Base-by-base conservation (phyloP, 2,797 vertebrate genomes). In the Otolemur crassicaudatus region DNA sequence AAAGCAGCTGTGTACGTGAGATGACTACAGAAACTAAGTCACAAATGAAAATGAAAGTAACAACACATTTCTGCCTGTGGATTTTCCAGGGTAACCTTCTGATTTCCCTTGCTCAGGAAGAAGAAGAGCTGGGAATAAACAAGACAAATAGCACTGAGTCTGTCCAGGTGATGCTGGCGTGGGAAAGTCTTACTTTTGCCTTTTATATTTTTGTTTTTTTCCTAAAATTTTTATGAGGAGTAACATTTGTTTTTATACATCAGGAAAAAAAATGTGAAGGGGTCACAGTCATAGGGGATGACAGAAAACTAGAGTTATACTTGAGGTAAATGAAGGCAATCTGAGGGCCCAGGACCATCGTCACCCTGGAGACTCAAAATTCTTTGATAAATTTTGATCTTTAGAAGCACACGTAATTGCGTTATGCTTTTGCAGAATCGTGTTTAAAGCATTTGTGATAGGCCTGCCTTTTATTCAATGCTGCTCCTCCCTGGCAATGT, bases 211-310 rank as follows among this genome's bases (percentile, higher is more conserved):
- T 46, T 46, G 3, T 14, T 75, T 91, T 56, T 73, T 46, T 1
- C 2, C 2, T 8, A 53, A 49, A 56, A 34, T 20, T 58, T 82
- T 81, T 43, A 53, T 16, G 79, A 63, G 25, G 27, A 49, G 60
- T 90, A 70, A n/a, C 40, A 34, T 82, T 92, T 43, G 56, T 31
- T 69, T 63, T 94, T 69, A 90, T 46, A 87, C 10, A 40, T 53
- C 1, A 60, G 65, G 9, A 8, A 27, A 22, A 17, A 27, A 81
- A 25, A 6, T 49, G 49, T 14, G 49, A 49, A 79, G 83, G 20
- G 49, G 60, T 19, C 1, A 23, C 70, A 37, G n/a, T 25, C 14
- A 2, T 0, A 13, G 13, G 2, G 23, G 10, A 31, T 73, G 61
- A 75, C 0, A 69, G 13, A n/a, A 58, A 34, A 10, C 0, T 2